Evolutionary conservation across 2,113 vertebrate genomes (phyloP).

Genomic region (Phalacrocorax aristotelis): DNA sequence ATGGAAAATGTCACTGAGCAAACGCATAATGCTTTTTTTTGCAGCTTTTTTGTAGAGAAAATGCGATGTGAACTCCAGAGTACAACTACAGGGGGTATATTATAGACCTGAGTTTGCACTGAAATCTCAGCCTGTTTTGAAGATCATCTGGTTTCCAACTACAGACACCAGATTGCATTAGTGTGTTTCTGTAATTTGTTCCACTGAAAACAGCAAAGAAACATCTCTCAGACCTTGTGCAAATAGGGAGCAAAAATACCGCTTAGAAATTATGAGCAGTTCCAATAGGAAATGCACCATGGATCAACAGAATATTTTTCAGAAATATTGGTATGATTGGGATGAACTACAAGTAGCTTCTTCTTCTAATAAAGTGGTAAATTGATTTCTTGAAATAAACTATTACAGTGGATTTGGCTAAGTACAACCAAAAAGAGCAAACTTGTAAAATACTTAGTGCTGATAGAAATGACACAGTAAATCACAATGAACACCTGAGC

Average conservation of each 20-base stretch:
- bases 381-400: not conserved
- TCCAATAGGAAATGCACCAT: not conserved
- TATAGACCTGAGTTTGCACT: not conserved
- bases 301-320: not conserved
- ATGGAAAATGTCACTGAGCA: not conserved
- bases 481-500: not conserved
- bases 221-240: not conserved
- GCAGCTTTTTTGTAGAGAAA: not conserved
- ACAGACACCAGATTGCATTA: not conserved
- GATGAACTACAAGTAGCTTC: not conserved
- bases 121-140: not conserved
- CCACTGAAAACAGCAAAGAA: not conserved
- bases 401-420: not conserved
- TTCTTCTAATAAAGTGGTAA: not conserved
- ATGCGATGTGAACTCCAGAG: not conserved
- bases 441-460: not conserved
- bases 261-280: not conserved
- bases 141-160: not conserved
- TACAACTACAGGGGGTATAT: not conserved
- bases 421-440: not conserved
- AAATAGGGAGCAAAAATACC: not conserved
- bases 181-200: not conserved
- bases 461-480: not conserved
- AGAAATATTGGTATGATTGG: not conserved
- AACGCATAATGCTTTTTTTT: not conserved